phyloP scores from a whole-genome alignment of 37 sponge, comb jelly and placozoan species.

The Tethya wilhelma region DNA sequence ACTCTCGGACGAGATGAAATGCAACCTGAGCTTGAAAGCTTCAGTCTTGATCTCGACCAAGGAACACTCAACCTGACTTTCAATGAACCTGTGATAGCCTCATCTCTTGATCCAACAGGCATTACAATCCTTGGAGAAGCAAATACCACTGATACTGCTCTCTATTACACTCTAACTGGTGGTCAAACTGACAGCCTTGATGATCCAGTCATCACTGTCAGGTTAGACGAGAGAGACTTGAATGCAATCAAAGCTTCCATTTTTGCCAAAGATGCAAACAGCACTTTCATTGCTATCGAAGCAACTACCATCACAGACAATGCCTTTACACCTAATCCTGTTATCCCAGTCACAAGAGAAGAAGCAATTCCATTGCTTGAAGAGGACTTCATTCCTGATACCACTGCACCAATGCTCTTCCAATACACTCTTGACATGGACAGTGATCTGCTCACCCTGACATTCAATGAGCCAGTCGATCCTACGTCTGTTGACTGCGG shows the following conservation, averaged over 20 bases:
- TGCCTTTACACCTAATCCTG: constrained; percentile 76
- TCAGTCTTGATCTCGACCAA: constrained; percentile 68
- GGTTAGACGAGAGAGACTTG: constrained; percentile 49
- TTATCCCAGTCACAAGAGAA: constrained; percentile 42
- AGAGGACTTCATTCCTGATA: constrained; percentile 55
- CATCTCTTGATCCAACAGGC: constrained; percentile 71
- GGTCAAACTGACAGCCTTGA: constrained; percentile 53
- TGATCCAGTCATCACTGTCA: constrained; percentile 50
- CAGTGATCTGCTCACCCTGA: constrained; percentile 68
- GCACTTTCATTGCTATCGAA: constrained; percentile 71
- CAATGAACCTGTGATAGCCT: constrained; percentile 82
- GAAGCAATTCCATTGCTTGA: constrained; percentile 33
- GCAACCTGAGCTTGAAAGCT: constrained; percentile 59
- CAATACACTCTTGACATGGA: constrained; percentile 81
- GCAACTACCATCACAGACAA: constrained; percentile 77
- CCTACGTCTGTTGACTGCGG: constrained; percentile 51
- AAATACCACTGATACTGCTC: constrained; percentile 46
- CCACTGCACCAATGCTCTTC: constrained; percentile 49
- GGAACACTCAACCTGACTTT: constrained; percentile 74
- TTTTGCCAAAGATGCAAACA: constrained; percentile 76
- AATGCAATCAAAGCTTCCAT: constrained; percentile 75
- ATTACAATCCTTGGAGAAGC: constrained; percentile 71
- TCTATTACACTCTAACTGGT: constrained; percentile 50
- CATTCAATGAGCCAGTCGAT: constrained; percentile 87
- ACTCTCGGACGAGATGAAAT: constrained; percentile 57